Evolutionary conservation across 2,797 vertebrate genomes (phyloP), one percentile per base, ranked within the genome.

Genomic region (Brotula barbata): DNA sequence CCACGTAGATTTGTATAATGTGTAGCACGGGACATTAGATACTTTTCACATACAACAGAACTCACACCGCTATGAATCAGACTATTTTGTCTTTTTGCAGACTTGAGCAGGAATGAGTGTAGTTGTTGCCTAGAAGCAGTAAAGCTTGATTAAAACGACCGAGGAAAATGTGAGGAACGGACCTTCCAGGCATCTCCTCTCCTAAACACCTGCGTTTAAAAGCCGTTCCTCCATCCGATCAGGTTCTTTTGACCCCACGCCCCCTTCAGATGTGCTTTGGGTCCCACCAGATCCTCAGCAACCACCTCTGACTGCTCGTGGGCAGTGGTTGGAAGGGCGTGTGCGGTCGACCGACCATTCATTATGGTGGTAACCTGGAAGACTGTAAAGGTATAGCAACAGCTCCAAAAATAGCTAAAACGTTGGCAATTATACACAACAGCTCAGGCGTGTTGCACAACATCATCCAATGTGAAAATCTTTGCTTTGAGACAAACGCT

Each of bases 171-270:
- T 47, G 37, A 58, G 37, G 45, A 46, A 7, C 39, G 23, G 73
- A 75, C 80, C 58, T 70, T 75, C 59, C 20, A 62, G 54, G 57
- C 17, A 20, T 72, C 77, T 84, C 63, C 64, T 77, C 49, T 64
- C 48, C n/a, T n/a, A 48, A 75, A 62, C 77, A 78, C 77, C 77
- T 77, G 69, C 22, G 8, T 72, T 52, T 65, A 44, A 72, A 81
- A 70, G 61, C 51, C 69, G 59, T 37, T 78, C 58, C 62, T 77
- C 25, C 61, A 67, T 69, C 43, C 33, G 58, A 33, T 75, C 52
- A 14, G 44, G 31, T 64, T 72, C 45, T 69, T 77, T 60, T 77
- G 41, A 72, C 59, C 58, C 48, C 63, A 49, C 37, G 42, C 55
- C 22, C 11, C 19, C 50, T n/a, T 54, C 42, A 25, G 54, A 75